A percentile compares a stretch with the other conserved stretches of the same genome.
phyloP scores from a whole-genome alignment of 2,888 invertebrate species.

The Oscheius onirici region DNA sequence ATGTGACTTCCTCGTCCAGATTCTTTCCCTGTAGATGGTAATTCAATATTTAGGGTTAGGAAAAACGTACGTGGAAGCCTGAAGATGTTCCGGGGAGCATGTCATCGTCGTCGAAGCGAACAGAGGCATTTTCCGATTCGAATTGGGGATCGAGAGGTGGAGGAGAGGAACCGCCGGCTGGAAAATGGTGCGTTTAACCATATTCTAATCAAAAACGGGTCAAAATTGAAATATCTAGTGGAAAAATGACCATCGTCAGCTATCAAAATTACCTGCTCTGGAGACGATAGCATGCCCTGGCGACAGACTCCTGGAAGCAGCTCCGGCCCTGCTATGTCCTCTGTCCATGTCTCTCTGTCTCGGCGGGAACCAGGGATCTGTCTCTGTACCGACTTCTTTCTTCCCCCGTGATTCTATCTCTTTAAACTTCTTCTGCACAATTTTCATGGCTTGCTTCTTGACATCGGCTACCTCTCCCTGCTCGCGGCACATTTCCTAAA shows the following conservation, averaged over 20 bases:
- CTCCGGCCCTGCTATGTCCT: not conserved
- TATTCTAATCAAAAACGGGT: too few relatives aligned
- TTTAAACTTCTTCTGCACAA: conserved; percentile 61
- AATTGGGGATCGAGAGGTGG: conserved; percentile 57
- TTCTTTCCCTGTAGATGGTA: conserved; percentile 14
- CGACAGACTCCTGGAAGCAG: conserved; percentile 38
- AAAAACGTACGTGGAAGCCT: conserved; percentile 11
- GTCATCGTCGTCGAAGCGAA: conserved; percentile 31
- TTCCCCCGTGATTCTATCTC: conserved; percentile 42
- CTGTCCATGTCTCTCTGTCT: conserved; percentile 4
- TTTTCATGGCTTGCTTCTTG: conserved; percentile 66
- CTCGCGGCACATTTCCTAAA: conserved; percentile 61
- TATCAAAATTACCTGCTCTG: conserved; percentile 29
- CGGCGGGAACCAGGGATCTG: conserved; percentile 36
- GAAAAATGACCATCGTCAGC: too few relatives aligned
- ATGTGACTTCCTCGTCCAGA: conserved; percentile 39
- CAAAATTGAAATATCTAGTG: too few relatives aligned
- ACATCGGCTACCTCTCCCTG: conserved; percentile 66
- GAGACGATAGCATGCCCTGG: conserved; percentile 50
- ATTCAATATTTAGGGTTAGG: too few relatives aligned
- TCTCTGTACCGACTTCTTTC: conserved; percentile 53
- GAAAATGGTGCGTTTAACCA: not conserved
- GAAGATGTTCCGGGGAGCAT: conserved; percentile 34
- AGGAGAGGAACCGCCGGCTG: conserved; percentile 44
- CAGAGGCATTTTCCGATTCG: too few relatives aligned